Base-by-base conservation (phyloP, 2,888 invertebrate genomes). In the Pecten maximus region DNA sequence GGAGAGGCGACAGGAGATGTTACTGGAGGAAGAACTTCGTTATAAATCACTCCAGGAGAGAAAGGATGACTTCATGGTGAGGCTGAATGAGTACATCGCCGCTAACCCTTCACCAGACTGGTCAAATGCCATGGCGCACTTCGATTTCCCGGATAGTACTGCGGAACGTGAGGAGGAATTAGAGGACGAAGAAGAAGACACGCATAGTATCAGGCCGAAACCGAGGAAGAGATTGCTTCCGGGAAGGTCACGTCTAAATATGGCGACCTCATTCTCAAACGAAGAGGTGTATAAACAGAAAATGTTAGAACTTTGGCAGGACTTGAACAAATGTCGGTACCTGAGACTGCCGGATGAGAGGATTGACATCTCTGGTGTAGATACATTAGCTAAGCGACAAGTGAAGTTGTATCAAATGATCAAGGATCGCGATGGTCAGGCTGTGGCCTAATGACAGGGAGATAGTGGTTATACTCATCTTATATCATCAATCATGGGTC, bases 261-360 rank as follows among this genome's bases (percentile, higher is more conserved):
- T 88, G 16, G 93, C 94, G 35, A 94, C 95, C 10, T 74, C 74
- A 15, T 94, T 94, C 88, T 91, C 94, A 28, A 93, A 94, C 0
- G 95, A 94, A 89, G 93, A 94, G 40, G 94, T 94, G 40, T 95
- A 96, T 87, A 92, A 92, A 60, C 90, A 94, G 50, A 91, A 93
- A 40, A 91, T 94, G 10, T 89, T 92, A 40, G 92, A 94, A 19
- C 91, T 95, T 23, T 96, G 96, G 96, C 94, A 95, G 90, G 95
- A 95, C 87, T 93, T 96, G 93, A 95, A 95, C 88, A 95, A 96
- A 90, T 95, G 95, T 89, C 94, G 96, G 4, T 96, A 96, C 92
- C 91, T 96, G 40, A 88, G 96, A 4, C 91, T 96, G 8, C 94
- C 95, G 3, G 95, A 96, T 87, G 95, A 95, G 0, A 92, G 93